phyloP scores from a whole-genome alignment of 2,888 invertebrate genomes.

The Lasioglossum leucozonium region DNA sequence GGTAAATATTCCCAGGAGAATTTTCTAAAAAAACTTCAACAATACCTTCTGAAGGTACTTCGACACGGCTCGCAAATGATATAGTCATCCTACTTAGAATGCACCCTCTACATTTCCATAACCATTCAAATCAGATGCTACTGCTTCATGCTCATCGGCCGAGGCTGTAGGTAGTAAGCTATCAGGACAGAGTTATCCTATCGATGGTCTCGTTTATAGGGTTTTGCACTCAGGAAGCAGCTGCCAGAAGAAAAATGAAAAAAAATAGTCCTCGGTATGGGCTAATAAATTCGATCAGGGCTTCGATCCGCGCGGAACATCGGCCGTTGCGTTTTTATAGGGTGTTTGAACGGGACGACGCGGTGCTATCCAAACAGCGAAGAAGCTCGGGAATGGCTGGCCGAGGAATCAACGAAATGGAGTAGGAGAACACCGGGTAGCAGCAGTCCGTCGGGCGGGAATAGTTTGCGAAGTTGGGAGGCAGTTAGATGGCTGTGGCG shows the following conservation, averaged over 20 bases:
- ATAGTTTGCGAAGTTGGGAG: conserved; percentile 75
- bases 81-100: conserved; percentile 4
- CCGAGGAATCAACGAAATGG: conserved; percentile 59
- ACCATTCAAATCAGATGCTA: conserved; percentile 16
- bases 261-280: not conserved
- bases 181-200: not conserved
- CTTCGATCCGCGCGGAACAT: conserved; percentile 19
- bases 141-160: conserved; percentile 1
- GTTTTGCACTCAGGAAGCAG: not conserved
- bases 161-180: not conserved
- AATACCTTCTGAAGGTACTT: not conserved
- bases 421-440: conserved; percentile 56
- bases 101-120: conserved; percentile 19
- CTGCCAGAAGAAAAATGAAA: not conserved
- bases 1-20: not conserved
- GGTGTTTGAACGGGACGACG: conserved; percentile 38
- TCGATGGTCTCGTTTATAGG: conserved; percentile 12
- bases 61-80: not conserved
- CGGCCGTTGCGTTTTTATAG: conserved; percentile 3
- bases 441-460: conserved; percentile 59
- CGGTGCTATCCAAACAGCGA: conserved; percentile 1
- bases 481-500: conserved; percentile 71
- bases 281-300: not conserved
- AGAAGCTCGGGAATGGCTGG: conserved; percentile 32
- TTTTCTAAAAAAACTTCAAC: not conserved